Conservation (phyloP, 2,888 invertebrate species). For the Ellobium chinense region DNA sequence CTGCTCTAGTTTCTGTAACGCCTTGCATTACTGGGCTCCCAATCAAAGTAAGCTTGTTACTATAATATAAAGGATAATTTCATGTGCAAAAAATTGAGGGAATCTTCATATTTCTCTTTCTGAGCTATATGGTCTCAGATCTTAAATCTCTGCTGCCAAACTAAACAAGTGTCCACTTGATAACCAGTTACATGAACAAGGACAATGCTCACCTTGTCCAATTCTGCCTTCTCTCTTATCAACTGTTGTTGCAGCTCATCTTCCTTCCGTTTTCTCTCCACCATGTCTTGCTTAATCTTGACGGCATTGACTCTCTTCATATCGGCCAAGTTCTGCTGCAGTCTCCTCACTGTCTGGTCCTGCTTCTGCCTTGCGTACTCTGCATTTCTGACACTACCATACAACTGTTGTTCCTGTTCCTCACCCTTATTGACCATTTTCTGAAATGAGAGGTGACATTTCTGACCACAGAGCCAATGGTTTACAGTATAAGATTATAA, state of each 20-base stretch:
- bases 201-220: conserved; percentile 70
- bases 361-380: conserved; percentile 76
- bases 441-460: no score
- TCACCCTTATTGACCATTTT: conserved; percentile 76
- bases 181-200: background rate
- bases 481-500: no score
- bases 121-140: conserved; percentile 65
- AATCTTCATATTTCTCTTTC: conserved; percentile 74
- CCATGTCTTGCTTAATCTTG: conserved; percentile 67
- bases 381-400: conserved; percentile 71
- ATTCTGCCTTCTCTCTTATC: conserved; percentile 71
- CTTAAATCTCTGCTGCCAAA: conserved; percentile 68
- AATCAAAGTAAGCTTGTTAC: no score
- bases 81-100: conserved; percentile 76
- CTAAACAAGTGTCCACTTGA: no score
- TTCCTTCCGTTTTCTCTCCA: conserved; percentile 63
- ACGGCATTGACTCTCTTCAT: conserved; percentile 68
- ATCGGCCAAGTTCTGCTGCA: conserved; percentile 70
- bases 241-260: conserved; percentile 71
- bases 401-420: conserved; percentile 72
- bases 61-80: no score
- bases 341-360: conserved; percentile 70
- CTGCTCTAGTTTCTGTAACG: no score
- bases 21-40: no score
- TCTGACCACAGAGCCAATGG: no score